phyloP scores from a whole-genome alignment of 2,888 invertebrate species.

The Brachyopa scutellaris region DNA sequence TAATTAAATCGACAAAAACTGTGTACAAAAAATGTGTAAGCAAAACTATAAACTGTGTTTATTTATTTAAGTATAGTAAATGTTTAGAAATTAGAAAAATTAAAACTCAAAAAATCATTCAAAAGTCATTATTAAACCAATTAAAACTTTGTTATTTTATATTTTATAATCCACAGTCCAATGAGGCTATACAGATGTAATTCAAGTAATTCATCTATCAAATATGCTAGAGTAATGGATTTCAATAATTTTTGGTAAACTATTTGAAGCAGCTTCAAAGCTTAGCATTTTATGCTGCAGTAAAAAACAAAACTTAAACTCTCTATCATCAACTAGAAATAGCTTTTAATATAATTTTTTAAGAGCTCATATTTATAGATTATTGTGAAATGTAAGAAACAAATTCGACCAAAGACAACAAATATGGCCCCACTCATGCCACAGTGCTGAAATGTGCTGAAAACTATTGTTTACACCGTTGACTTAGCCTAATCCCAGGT shows the following conservation, averaged over 20 bases:
- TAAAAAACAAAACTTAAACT: conserved; percentile 19
- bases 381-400: no score
- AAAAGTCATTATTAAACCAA: conserved; percentile 39
- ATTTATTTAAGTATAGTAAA: conserved; percentile 18
- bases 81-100: conserved; percentile 24
- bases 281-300: conserved; percentile 68
- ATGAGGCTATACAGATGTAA: conserved; percentile 70
- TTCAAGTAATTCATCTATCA: conserved; percentile 41
- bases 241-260: conserved; percentile 26
- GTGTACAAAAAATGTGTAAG: conserved; percentile 56
- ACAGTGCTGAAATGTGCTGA: no score
- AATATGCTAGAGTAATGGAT: conserved; percentile 45
- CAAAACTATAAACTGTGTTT: conserved; percentile 55
- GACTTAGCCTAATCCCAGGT: no score
- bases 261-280: conserved; percentile 60
- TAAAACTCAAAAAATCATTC: conserved; percentile 10
- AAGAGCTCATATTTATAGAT: no score
- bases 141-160: conserved; percentile 61
- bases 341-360: background rate
- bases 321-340: background rate
- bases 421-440: no score
- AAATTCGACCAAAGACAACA: no score
- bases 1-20: conserved; percentile 27
- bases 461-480: no score
- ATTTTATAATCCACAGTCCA: conserved; percentile 51